Evolutionary conservation across 2,113 vertebrate species (phyloP).

Genomic region (Lepus americanus): DNA sequence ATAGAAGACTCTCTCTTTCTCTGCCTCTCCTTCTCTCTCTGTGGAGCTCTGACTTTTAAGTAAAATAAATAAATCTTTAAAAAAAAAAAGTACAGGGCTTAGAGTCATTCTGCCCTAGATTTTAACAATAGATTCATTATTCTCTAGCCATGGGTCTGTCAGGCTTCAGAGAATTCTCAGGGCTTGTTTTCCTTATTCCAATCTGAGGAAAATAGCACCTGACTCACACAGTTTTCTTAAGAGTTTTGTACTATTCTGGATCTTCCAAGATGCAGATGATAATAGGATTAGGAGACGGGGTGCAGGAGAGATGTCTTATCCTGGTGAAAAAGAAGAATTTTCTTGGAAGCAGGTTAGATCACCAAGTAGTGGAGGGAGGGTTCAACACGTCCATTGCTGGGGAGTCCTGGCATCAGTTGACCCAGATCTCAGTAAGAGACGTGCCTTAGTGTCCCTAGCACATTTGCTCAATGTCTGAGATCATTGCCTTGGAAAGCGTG

Average conservation of each 20-base stretch:
- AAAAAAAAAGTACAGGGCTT: background rate
- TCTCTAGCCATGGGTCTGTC: background rate
- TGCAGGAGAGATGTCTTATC: fast-evolving
- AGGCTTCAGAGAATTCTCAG: background rate
- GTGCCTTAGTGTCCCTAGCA: background rate
- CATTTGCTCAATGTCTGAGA: background rate
- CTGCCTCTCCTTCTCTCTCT: too few species aligned
- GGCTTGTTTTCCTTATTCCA: background rate
- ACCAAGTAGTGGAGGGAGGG: background rate
- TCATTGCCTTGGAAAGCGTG: background rate
- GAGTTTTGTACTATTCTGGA: background rate
- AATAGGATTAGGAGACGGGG: background rate
- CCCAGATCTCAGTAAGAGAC: background rate
- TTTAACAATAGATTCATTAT: background rate
- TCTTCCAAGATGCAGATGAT: background rate
- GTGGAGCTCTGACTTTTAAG: too few species aligned
- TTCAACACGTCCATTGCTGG: background rate
- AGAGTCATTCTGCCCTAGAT: background rate
- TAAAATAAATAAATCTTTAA: too few species aligned
- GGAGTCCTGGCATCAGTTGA: too few species aligned
- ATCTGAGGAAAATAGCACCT: background rate
- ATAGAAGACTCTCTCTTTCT: too few species aligned
- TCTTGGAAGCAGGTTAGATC: background rate
- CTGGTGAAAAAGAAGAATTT: background rate
- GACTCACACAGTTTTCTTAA: background rate